Percentiles rank a stretch among this genome's conserved stretches.
phyloP scores from a whole-genome alignment of 1,140 invertebrate genomes.

The Dendroctonus ponderosae region DNA sequence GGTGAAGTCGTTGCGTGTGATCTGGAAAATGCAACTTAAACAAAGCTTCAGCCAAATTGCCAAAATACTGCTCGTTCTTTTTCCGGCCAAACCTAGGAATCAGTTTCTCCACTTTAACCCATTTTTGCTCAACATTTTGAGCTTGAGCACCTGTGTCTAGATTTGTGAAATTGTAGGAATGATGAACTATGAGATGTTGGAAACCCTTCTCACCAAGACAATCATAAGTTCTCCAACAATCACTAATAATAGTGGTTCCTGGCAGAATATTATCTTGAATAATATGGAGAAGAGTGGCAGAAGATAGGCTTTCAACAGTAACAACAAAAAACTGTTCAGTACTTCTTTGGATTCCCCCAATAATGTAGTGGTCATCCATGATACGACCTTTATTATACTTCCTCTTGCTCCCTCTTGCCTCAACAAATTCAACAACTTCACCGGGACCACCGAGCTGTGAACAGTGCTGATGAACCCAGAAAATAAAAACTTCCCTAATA shows the following conservation, averaged over 20 bases:
- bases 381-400: neutral
- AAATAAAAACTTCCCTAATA: neutral
- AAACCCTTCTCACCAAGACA: neutral
- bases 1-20: neutral
- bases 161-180: constrained; percentile 30
- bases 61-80: constrained; percentile 1
- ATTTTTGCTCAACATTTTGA: constrained; percentile 14
- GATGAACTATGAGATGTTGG: neutral
- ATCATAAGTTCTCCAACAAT: neutral
- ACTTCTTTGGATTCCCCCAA: neutral
- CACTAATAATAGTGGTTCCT: neutral
- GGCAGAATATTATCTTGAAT: neutral
- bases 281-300: neutral
- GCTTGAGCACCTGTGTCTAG: constrained; percentile 31
- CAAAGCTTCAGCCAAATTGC: constrained; percentile 1
- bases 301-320: neutral
- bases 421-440: neutral
- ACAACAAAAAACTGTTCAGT: neutral
- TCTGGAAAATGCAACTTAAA: neutral
- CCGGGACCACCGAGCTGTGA: neutral
- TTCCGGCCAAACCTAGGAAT: constrained; percentile 3
- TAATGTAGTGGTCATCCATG: neutral
- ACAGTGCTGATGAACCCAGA: neutral
- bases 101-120: constrained; percentile 4
- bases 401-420: neutral